Evolutionary conservation across 2,113 vertebrate species (phyloP), one percentile per base, ranked within the genome.

Genomic region (Ptilonorhynchus violaceus): DNA sequence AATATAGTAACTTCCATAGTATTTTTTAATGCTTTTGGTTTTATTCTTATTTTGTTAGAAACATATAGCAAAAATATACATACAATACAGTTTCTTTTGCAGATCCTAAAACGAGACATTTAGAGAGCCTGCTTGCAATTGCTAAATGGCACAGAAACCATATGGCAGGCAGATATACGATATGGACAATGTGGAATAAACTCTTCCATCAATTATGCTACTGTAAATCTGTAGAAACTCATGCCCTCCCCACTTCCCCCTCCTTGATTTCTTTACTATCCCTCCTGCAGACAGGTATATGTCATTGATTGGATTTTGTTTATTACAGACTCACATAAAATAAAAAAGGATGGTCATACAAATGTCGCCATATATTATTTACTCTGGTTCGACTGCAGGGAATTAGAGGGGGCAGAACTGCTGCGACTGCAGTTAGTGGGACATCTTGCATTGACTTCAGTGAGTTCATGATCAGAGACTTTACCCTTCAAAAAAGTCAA

Each of bases 391-490:
- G 27, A 53, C 11, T 60, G 41, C 46, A 62, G 42, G 55, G 35
- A 88, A 69, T 17, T 67, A 63, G 50, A 84, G 23, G 15, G 28
- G 55, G n/a, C 28, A 89, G 55, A 94, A 93, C 30, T 95, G 83
- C 83, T 93, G 76, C 82, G 47, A 22, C 69, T 95, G 89, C 79
- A 94, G 86, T 95, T 95, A 88, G 76, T 33, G 30, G 82, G 89
- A 92, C 70, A 80, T 42, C 68, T 89, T 85, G 30, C 66, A 81
- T 73, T 88, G 91, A 56, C 75, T 86, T 80, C 56, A 87, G 13
- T 70, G 59, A 58, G 87, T 58, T 91, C 27, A 46, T 47, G 59
- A 74, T 78, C 41, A 86, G 67, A 85, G 52, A 49, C 88, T 84
- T 91, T 85, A 85, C 44, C 75, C 53, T 95, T 80, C 66, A 67